Conservation (phyloP, 2,888 invertebrate genomes). For the Drosophila yooni region DNA sequence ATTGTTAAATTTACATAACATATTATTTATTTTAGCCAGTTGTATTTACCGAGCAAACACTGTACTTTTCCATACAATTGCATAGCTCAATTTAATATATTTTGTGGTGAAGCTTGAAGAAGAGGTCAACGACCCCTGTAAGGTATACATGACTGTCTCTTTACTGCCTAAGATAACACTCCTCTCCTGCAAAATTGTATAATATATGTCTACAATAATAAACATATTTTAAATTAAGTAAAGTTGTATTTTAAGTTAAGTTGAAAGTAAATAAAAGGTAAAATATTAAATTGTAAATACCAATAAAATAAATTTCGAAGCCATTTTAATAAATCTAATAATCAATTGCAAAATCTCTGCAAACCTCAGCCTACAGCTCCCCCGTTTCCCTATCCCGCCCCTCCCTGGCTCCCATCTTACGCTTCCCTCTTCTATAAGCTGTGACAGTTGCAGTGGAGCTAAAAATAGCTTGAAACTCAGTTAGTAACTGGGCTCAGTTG, state of each 20-base stretch:
- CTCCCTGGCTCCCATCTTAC: too few species aligned
- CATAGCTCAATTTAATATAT: background rate
- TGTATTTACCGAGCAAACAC: background rate
- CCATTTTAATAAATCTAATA: background rate
- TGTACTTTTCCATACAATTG: background rate
- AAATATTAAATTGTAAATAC: background rate
- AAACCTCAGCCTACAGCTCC: background rate
- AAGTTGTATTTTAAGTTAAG: background rate
- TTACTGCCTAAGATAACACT: background rate
- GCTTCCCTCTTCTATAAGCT: background rate
- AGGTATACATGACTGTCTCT: background rate
- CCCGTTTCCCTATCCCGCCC: too few species aligned
- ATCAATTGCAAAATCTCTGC: constrained; percentile 18
- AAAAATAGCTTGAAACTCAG: constrained; percentile 47
- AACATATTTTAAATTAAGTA: background rate
- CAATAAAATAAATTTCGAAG: background rate
- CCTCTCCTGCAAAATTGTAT: background rate
- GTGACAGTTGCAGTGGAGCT: constrained; percentile 13
- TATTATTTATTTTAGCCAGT: background rate
- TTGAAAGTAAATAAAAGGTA: background rate
- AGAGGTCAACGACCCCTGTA: background rate
- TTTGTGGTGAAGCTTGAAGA: background rate
- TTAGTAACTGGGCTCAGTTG: constrained; percentile 34
- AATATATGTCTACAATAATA: background rate
- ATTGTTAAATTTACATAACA: too few species aligned